These are phyloP conservation scores for Muntiacus reevesi DNA, from an alignment of 2,113 vertebrate genomes.

Conservation along the genomic window DNA sequence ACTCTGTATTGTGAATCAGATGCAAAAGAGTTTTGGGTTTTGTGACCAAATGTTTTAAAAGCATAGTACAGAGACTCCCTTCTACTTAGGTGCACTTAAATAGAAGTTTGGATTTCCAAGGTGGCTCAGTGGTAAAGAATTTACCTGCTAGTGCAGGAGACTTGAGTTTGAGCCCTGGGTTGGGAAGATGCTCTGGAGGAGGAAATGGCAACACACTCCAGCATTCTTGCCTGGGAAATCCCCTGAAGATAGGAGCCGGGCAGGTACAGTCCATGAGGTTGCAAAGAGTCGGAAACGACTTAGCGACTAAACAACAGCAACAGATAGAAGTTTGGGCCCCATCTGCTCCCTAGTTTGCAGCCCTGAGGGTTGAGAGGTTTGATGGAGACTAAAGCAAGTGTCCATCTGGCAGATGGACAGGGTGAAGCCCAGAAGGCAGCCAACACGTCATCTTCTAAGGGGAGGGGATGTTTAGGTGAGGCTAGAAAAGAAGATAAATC, in stretches of 20 bases:
- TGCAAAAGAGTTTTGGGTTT: not conserved
- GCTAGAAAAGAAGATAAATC: not conserved
- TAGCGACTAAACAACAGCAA: not conserved
- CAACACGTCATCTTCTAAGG: not conserved
- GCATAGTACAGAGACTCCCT: not conserved
- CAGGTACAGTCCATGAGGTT: not conserved
- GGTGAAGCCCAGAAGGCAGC: not conserved
- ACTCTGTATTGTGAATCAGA: not conserved
- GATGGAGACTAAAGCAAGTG: accelerated
- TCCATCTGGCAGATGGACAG: not conserved
- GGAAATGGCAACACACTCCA: not conserved
- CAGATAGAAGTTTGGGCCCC: not conserved
- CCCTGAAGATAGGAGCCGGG: not conserved
- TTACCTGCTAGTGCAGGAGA: not conserved
- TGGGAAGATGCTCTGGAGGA: not conserved
- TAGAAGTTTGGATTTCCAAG: not conserved
- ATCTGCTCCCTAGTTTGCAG: not conserved
- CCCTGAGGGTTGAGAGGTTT: not conserved
- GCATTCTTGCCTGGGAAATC: not conserved
- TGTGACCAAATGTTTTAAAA: not conserved
- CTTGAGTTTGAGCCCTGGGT: not conserved
- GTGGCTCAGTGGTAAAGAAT: not conserved
- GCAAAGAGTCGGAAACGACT: not conserved
- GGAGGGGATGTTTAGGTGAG: not conserved
- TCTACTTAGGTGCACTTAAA: not conserved